Evolutionary conservation across 2,113 vertebrate genomes (phyloP).

Genomic region (Pampusana beccarii): DNA sequence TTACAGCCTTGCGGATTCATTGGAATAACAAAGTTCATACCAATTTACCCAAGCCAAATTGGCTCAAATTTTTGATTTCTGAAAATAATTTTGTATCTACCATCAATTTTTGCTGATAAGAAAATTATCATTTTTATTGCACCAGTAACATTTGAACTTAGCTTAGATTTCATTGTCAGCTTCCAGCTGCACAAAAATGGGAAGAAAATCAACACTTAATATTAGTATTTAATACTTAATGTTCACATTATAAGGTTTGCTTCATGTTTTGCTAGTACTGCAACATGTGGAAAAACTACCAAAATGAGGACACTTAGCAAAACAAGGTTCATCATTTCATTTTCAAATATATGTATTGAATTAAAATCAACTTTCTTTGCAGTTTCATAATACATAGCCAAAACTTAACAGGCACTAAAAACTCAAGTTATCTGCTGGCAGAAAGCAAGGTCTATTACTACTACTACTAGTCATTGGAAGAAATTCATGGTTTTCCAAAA

Average conservation of each 20-base stretch:
- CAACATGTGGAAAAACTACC: neutral
- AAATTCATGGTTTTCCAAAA: neutral
- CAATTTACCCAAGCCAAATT: neutral
- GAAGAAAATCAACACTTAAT: neutral
- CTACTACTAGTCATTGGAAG: neutral
- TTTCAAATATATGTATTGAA: neutral
- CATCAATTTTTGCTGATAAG: neutral
- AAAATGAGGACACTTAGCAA: neutral
- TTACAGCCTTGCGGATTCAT: neutral
- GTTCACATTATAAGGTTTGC: neutral
- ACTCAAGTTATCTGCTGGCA: neutral
- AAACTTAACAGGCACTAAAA: neutral
- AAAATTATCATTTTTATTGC: neutral
- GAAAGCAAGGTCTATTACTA: neutral
- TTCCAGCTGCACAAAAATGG: slow-evolving; percentile 11
- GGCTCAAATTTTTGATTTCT: neutral
- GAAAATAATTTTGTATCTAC: neutral
- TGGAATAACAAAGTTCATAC: neutral
- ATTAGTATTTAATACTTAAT: neutral
- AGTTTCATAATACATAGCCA: neutral
- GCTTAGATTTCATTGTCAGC: neutral
- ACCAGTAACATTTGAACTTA: neutral
- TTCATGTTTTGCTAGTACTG: neutral
- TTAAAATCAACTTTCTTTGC: neutral
- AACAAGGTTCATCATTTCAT: neutral